phyloP scores from a whole-genome alignment of 2,797 vertebrate species.

The Dromococcyx pavoninus region DNA sequence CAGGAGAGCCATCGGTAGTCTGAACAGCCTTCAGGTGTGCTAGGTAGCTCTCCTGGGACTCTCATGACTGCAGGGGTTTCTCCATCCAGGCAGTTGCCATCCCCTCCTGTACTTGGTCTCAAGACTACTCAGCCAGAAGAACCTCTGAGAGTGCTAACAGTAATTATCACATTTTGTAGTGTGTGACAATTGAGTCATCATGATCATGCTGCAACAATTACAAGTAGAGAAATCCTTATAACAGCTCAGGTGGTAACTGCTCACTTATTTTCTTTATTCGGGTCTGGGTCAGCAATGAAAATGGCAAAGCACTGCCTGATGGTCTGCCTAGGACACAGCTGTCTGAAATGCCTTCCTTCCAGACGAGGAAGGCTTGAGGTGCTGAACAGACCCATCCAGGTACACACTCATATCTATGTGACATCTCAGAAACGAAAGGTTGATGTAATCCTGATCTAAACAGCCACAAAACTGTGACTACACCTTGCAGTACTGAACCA shows the following conservation, averaged over 20 bases:
- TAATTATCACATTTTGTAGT: constrained; percentile 3
- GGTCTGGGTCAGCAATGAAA: not conserved
- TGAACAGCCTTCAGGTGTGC: not conserved
- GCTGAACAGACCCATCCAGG: not conserved
- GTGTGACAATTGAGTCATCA: constrained; percentile 32
- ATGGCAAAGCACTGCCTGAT: not conserved
- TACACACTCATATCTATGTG: not conserved
- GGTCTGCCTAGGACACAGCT: not conserved
- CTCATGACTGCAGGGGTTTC: not conserved
- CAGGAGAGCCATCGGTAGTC: not conserved
- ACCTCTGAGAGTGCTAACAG: not conserved
- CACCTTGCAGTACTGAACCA: not conserved
- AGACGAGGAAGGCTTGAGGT: not conserved
- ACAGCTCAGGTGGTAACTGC: not conserved
- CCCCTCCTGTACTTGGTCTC: not conserved
- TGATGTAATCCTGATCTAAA: not conserved
- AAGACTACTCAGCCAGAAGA: not conserved
- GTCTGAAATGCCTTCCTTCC: not conserved
- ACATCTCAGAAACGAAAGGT: not conserved
- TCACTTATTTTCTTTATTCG: not conserved
- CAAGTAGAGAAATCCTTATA: not conserved
- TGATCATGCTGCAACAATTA: not conserved
- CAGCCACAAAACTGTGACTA: not conserved
- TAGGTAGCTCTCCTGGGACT: not conserved
- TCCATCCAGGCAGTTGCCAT: not conserved